Conservation (phyloP, 2,888 invertebrate species). For the Parnassius smintheus region DNA sequence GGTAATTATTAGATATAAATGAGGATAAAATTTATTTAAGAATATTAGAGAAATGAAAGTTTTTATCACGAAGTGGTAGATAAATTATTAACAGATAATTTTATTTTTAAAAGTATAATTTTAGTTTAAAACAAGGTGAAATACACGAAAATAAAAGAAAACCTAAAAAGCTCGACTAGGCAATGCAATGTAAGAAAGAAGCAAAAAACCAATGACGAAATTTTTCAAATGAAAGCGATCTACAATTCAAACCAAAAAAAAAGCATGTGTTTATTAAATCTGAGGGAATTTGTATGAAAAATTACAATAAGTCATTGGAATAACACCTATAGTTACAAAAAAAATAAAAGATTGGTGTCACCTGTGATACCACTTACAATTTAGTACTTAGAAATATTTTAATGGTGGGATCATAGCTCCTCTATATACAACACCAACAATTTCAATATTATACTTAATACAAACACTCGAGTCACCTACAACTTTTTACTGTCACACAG, state of each 20-base stretch:
- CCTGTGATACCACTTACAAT: slow-evolving; percentile 69
- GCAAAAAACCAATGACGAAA: slow-evolving; percentile 35
- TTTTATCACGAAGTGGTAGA: slow-evolving; percentile 27
- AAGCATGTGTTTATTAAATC: slow-evolving; percentile 58
- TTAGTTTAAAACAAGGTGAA: slow-evolving; percentile 34
- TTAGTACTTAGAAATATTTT: slow-evolving; percentile 78
- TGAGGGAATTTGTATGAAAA: slow-evolving; percentile 70
- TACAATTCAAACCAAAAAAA: slow-evolving; percentile 56
- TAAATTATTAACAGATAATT: slow-evolving; percentile 27
- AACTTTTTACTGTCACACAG: slow-evolving; percentile 49
- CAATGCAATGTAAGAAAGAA: slow-evolving; percentile 34
- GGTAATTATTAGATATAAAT: slow-evolving; percentile 53
- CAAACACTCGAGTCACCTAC: slow-evolving; percentile 77
- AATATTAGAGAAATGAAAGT: slow-evolving; percentile 14
- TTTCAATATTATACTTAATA: slow-evolving; percentile 73
- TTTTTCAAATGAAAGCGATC: slow-evolving; percentile 56
- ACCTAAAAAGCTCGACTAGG: slow-evolving; percentile 39
- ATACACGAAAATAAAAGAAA: slow-evolving; percentile 61
- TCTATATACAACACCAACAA: slow-evolving; percentile 78
- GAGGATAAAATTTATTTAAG: slow-evolving; percentile 35
- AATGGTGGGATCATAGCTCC: slow-evolving; percentile 80
- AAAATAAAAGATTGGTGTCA: slow-evolving; percentile 62
- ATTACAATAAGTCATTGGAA: slow-evolving; percentile 77
- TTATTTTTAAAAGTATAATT: slow-evolving; percentile 39
- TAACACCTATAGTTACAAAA: slow-evolving; percentile 64